phyloP scores from a whole-genome alignment of 2,888 invertebrate species.

The Metallyticus violacea region DNA sequence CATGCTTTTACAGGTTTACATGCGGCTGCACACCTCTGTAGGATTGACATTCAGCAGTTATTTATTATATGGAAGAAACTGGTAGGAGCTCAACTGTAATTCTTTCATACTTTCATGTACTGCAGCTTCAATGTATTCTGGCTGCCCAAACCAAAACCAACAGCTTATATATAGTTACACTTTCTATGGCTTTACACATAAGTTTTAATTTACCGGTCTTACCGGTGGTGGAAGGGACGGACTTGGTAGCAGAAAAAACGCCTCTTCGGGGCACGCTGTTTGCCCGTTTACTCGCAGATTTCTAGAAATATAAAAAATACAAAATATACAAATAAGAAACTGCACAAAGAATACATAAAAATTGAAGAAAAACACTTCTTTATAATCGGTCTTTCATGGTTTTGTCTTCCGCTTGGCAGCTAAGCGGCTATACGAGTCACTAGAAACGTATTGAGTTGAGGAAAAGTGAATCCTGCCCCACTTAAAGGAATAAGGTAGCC shows the following conservation, averaged over 20 bases:
- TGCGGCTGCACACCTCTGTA: background rate
- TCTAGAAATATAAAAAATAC: background rate
- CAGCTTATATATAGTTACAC: too few species aligned
- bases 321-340: too few species aligned
- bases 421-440: too few species aligned
- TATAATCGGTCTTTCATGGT: too few species aligned
- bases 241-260: slow-evolving; percentile 43
- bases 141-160: background rate
- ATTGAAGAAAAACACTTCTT: too few species aligned
- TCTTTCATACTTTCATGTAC: background rate
- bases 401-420: too few species aligned
- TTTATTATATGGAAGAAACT: background rate
- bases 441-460: too few species aligned
- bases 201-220: background rate
- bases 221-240: slow-evolving; percentile 40
- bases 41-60: background rate
- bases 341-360: too few species aligned
- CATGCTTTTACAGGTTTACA: background rate
- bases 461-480: too few species aligned
- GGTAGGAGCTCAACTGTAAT: background rate
- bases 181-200: background rate
- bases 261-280: slow-evolving; percentile 43
- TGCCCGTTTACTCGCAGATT: slow-evolving; percentile 32
- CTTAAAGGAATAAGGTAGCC: too few species aligned
- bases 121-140: background rate